Evolutionary conservation across 2,797 vertebrate species (phyloP), one percentile per base, ranked within the genome.

Genomic region (Catamblyrhynchus diadema): DNA sequence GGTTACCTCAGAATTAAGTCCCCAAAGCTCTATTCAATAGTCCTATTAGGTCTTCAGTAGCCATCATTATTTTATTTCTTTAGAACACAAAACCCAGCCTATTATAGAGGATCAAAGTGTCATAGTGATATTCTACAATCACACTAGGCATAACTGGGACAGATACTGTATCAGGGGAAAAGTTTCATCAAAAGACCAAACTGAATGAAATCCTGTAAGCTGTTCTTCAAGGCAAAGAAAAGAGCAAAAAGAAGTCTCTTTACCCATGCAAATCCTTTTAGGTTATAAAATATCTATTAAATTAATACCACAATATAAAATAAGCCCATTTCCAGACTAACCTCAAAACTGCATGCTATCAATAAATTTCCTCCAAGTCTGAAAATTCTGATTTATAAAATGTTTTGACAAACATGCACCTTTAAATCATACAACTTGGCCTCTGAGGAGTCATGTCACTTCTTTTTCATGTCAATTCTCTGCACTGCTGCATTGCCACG

Each of bases 381-480:
- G 91, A 90, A 97, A 94, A 90, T 83, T 94, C 77, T 84, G 93
- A 69, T 93, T 96, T 90, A 92, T 97, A 93, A 96, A 96, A 95
- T 91, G 93, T 74, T 97, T 73, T 93, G 85, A 92, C 94, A 97
- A 96, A 96, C 72, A 83, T 90, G 57, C 61, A 80, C 62, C 86
- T 94, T 95, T 92, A 95, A 97, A 93, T 91, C 88, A 93, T 71
- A 95, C 93, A 95, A 87, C 91, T 91, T 95, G 92, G 91, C 83
- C 92, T 96, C 93, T 77, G 78, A 97, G 91, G 84, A 96, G 75
- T 91, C 88, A 48, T 95, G 95, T 95, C 98, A 97, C 97, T 98
- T 98, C 97, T 96, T 98, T 95, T 98, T 97, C 96, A 96, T 95
- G 96, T 98, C 97, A 98, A 93, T 93, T 96, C 96, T 96, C 74